Percentiles rank a stretch among this genome's conserved stretches.
These are phyloP conservation scores for Zonotrichia leucophrys DNA, from an alignment of 2,113 vertebrate genomes.

Conservation along the genomic window DNA sequence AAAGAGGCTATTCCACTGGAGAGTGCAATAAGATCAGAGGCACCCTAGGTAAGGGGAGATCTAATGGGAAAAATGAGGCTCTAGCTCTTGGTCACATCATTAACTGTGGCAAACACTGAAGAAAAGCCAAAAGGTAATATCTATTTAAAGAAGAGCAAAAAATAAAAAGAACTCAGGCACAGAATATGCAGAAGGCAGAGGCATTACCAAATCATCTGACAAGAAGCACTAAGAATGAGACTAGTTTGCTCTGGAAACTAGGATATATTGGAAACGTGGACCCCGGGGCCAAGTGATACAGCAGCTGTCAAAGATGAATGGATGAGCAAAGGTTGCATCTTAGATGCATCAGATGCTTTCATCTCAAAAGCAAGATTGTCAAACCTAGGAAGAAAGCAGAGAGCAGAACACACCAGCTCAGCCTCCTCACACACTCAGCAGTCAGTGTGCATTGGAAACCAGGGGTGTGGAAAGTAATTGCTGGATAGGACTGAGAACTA, in stretches of 20 bases:
- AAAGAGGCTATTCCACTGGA: neutral
- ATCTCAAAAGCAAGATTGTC: neutral
- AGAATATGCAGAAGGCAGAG: neutral
- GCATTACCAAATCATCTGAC: neutral
- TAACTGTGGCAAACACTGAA: neutral
- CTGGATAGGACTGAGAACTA: neutral
- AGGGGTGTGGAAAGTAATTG: neutral
- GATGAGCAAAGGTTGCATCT: neutral
- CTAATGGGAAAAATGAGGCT: neutral
- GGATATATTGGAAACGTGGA: neutral
- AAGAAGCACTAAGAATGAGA: neutral
- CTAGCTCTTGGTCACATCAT: neutral
- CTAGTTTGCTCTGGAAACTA: constrained; percentile 14
- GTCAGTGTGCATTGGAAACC: neutral
- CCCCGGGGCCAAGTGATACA: neutral
- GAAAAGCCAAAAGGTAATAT: neutral
- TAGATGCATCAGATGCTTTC: neutral
- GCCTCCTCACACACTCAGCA: neutral
- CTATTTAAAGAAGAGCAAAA: neutral
- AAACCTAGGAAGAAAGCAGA: neutral
- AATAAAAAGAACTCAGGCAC: neutral
- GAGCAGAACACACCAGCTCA: neutral
- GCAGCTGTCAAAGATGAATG: neutral
- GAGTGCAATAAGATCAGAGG: neutral
- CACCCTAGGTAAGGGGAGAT: neutral